These are phyloP conservation scores for Sardinella longiceps DNA, from an alignment of 2,797 vertebrate genomes.

Conservation along the genomic window DNA sequence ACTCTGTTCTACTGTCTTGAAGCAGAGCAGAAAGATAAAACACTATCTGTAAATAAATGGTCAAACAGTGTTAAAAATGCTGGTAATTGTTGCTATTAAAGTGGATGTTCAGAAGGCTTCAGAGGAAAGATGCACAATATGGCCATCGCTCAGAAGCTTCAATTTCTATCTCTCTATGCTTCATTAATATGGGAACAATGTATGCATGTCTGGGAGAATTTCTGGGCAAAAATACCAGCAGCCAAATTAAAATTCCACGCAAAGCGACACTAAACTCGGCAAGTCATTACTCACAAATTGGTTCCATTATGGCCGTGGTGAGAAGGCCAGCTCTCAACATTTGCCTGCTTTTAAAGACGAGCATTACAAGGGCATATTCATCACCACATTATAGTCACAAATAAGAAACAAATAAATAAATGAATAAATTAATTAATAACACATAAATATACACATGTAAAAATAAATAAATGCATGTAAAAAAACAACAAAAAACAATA, in stretches of 20 bases:
- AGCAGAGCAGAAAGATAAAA: neutral
- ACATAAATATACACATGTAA: no score
- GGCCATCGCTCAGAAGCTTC: conserved; percentile 32
- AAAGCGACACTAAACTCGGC: conserved; percentile 61
- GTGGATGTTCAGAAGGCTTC: neutral
- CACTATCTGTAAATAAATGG: neutral
- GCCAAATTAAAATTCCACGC: conserved; percentile 59
- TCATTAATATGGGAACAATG: conserved; percentile 47
- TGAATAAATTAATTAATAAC: no score
- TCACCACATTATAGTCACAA: conserved; percentile 54
- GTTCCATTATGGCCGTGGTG: conserved; percentile 58
- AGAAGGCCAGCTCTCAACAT: conserved; percentile 39
- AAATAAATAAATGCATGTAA: no score
- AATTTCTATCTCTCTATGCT: conserved; percentile 45
- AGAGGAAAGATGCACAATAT: conserved; percentile 26
- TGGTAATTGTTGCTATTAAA: neutral
- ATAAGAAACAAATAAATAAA: neutral
- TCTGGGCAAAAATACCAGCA: conserved; percentile 42
- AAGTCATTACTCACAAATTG: conserved; percentile 68
- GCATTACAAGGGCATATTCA: conserved; percentile 54
- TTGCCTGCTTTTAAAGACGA: conserved; percentile 38
- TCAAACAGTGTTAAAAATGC: neutral
- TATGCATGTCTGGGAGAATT: conserved; percentile 39
- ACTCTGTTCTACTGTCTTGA: neutral
- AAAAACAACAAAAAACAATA: no score